Percentiles rank a stretch among this genome's conserved stretches.
These are phyloP conservation scores for Zootermopsis nevadensis DNA, from an alignment of 2,888 invertebrate genomes.

Conservation along the genomic window DNA sequence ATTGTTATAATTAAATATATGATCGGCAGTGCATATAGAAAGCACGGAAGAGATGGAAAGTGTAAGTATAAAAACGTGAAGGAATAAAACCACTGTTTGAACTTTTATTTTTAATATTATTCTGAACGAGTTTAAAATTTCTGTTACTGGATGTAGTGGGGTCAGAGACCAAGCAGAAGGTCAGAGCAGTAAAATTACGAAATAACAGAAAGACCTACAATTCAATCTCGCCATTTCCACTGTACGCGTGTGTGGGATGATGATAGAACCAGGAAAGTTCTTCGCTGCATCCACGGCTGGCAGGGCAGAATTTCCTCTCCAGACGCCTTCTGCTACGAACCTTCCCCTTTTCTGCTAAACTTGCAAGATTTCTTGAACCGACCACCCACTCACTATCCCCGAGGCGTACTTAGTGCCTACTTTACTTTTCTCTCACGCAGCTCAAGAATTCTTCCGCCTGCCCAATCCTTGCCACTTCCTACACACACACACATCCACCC, in stretches of 20 bases:
- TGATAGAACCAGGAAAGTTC: neutral
- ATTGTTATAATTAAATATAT: no score
- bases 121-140: no score
- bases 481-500: neutral
- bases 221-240: neutral
- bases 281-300: neutral
- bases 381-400: neutral
- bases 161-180: no score
- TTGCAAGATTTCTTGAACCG: neutral
- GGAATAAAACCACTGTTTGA: no score
- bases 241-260: neutral
- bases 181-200: neutral
- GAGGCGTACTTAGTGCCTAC: neutral
- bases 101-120: no score
- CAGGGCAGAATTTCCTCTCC: neutral
- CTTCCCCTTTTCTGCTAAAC: neutral
- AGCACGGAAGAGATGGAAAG: no score
- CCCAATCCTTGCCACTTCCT: neutral
- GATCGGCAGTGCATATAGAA: no score
- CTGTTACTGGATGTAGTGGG: no score
- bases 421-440: neutral
- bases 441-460: neutral
- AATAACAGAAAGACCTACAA: neutral
- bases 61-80: no score
- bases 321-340: neutral